phyloP scores from a whole-genome alignment of 2,797 vertebrate genomes.

The Balearica regulorum region DNA sequence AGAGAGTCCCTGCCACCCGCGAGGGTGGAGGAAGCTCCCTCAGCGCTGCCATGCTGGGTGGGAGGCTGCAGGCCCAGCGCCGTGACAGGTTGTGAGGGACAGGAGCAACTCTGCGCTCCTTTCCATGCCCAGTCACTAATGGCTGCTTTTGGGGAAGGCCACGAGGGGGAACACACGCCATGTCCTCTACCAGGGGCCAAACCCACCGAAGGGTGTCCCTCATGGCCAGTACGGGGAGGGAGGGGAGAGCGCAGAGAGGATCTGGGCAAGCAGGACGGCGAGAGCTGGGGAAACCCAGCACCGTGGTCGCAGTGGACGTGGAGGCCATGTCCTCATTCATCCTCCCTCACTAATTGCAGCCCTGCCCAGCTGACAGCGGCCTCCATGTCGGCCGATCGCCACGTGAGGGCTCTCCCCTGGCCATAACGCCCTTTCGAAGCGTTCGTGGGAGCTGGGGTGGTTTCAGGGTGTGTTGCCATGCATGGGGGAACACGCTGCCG shows the following conservation, averaged over 20 bases:
- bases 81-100: background rate
- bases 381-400: fast-evolving
- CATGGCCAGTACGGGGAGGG: background rate
- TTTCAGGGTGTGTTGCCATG: background rate
- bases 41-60: fast-evolving
- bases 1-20: fast-evolving
- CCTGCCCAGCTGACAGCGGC: background rate
- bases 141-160: background rate
- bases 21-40: background rate
- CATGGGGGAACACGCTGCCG: background rate
- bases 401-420: fast-evolving
- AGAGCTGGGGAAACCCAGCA: background rate
- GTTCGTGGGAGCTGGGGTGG: background rate
- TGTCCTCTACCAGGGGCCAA: background rate
- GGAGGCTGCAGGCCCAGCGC: background rate
- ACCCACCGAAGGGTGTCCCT: background rate
- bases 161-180: fast-evolving
- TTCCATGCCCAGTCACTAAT: background rate
- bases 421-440: background rate
- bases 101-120: fast-evolving
- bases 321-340: background rate
- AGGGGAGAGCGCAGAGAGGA: fast-evolving
- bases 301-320: fast-evolving
- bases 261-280: background rate
- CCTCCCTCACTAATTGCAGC: background rate